Evolutionary conservation across 2,113 vertebrate species (phyloP).

Genomic region (Tragelaphus imberbis): DNA sequence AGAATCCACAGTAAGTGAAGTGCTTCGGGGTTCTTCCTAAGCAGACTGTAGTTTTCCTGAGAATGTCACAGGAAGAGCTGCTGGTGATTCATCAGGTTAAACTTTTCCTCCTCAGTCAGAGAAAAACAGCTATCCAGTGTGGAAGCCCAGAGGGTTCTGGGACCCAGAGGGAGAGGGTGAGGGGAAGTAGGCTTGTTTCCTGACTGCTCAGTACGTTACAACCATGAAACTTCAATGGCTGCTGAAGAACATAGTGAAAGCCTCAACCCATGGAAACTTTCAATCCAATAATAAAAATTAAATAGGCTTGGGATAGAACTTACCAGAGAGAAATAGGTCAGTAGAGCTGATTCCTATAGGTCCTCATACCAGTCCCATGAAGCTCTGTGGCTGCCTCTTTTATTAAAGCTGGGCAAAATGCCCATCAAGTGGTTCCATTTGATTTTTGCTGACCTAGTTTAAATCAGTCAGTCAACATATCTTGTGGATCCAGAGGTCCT

Average conservation of each 20-base stretch:
- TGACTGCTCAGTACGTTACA: background rate
- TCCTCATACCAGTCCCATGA: background rate
- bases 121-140: background rate
- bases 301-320: background rate
- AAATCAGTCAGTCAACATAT: background rate
- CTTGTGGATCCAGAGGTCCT: background rate
- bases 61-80: conserved; percentile 16
- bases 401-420: background rate
- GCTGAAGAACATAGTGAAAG: background rate
- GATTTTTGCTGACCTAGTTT: background rate
- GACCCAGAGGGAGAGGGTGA: background rate
- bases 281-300: background rate
- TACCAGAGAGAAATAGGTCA: background rate
- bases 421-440: background rate
- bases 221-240: background rate
- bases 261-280: background rate
- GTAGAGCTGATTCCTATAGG: background rate
- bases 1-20: background rate
- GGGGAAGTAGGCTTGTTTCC: background rate
- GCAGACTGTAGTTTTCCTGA: conserved; percentile 9
- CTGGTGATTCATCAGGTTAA: conserved; percentile 45
- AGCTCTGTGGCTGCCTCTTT: background rate
- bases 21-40: background rate
- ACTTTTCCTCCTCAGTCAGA: conserved; percentile 47
- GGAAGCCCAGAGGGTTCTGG: background rate